Evolutionary conservation across 37 sponge, comb jelly and placozoan genomes (phyloP), one percentile per base, ranked within the genome.

Genomic region (Dysidea cf. avara): DNA sequence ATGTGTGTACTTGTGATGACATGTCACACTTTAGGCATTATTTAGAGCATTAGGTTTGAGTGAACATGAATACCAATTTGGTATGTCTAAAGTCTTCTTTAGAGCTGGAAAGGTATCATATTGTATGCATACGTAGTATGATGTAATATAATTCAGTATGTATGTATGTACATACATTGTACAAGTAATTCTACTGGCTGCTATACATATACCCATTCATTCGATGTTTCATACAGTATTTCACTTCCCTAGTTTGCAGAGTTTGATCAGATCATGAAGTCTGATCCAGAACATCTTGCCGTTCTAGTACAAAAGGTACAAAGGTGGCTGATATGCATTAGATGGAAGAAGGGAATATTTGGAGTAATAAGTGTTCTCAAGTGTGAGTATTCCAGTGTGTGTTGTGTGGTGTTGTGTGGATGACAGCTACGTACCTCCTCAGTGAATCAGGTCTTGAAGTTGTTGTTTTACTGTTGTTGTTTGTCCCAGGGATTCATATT

Each of bases 21-120:
- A n/a, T n/a, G n/a, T n/a, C n/a, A n/a, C n/a, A n/a, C n/a, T n/a
- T n/a, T 70, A 90, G 72, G 94, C 94, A 36, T 84, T 97, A 46
- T 97, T 97, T 64, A 57, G 85, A 35, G 91, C 98, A 20, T 64
- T 90, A 18, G 98, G 98, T 5, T 87, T 97, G 94, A 48, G 58
- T 18, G 68, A 81, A 11, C 39, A 64, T 39, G 94, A 97, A 52
- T 97, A 84, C 80, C 55, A 62, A 24, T 97, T 97, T 81, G 98
- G 98, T 1, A 76, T 80, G 59, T 86, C 94, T 33, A 90, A 84
- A 77, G 94, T 97, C 9, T 97, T 97, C 90, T 97, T 97, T 79
- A 84, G 79, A 72, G 79, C 98, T 66, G 98, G 98, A 37, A 97
- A 95, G 89, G 96, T 95, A 66, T 16, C 36, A 17, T 24, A 48